phyloP scores from a whole-genome alignment of 2,888 invertebrate species.

The Yponomeuta evonymella region DNA sequence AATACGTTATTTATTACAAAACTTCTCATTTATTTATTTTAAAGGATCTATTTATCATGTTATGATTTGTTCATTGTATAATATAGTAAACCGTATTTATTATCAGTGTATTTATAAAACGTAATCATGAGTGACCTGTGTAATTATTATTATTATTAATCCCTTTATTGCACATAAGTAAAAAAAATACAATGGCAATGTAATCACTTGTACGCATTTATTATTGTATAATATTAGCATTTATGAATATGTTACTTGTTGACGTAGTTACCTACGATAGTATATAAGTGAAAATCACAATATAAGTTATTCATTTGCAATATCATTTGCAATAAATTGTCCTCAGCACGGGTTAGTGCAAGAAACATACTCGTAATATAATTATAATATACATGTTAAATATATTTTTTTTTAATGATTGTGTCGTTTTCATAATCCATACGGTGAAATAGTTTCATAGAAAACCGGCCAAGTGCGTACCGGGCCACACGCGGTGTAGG shows the following conservation, averaged over 20 bases:
- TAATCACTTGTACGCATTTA: neutral
- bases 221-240: neutral
- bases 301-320: neutral
- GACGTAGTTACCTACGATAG: no score
- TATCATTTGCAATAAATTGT: neutral
- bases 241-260: neutral
- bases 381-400: no score
- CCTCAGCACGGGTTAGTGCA: no score
- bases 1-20: neutral
- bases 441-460: no score
- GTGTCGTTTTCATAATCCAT: no score
- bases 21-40: neutral
- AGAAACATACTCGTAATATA: no score
- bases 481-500: no score
- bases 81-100: neutral
- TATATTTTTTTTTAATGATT: no score
- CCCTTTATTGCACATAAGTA: no score
- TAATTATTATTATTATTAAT: neutral
- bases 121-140: neutral
- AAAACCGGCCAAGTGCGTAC: no score
- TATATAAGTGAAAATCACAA: conserved; percentile 1
- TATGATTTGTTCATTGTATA: neutral
- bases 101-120: neutral
- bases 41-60: neutral
- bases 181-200: no score